A percentile compares a stretch with the other conserved stretches of the same genome.
phyloP scores from a whole-genome alignment of 2,888 invertebrate genomes.

The Maniola hyperantus region DNA sequence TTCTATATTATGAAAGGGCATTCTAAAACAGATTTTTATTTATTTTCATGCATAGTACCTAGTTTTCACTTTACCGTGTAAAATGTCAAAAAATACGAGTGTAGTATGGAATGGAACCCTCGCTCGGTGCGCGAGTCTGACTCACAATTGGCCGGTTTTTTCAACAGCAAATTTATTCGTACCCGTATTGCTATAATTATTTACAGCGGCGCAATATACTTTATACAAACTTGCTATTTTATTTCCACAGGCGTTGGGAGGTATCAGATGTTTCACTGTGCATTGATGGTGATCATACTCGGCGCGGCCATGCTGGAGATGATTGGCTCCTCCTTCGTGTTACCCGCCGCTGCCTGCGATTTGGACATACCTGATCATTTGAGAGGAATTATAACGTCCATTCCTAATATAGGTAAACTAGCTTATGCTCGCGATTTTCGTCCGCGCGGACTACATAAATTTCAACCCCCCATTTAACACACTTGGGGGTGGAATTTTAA shows the following conservation, averaged over 20 bases:
- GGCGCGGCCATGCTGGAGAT: constrained; percentile 65
- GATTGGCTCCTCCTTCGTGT: constrained; percentile 84
- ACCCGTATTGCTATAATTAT: neutral
- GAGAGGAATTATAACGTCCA: constrained; percentile 86
- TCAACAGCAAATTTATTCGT: neutral
- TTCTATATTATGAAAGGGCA: no score
- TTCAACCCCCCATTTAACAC: no score
- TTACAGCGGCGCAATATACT: neutral
- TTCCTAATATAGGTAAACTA: constrained; percentile 88
- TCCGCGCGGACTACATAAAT: no score
- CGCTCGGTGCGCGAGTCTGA: no score
- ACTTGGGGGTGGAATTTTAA: no score
- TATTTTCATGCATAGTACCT: no score
- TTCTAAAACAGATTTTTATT: no score
- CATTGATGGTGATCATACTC: constrained; percentile 60
- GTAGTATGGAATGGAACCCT: no score
- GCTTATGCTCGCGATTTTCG: no score
- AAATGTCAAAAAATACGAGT: no score
- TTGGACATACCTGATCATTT: constrained; percentile 83
- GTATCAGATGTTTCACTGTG: constrained; percentile 64
- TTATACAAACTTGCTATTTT: constrained; percentile 16
- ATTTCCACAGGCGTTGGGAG: constrained; percentile 60
- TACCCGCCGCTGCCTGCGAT: constrained; percentile 88
- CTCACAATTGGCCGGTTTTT: no score
- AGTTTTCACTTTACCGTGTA: no score